Evolutionary conservation across 1,140 invertebrate species (phyloP).

Genomic region (Psix sp.): DNA sequence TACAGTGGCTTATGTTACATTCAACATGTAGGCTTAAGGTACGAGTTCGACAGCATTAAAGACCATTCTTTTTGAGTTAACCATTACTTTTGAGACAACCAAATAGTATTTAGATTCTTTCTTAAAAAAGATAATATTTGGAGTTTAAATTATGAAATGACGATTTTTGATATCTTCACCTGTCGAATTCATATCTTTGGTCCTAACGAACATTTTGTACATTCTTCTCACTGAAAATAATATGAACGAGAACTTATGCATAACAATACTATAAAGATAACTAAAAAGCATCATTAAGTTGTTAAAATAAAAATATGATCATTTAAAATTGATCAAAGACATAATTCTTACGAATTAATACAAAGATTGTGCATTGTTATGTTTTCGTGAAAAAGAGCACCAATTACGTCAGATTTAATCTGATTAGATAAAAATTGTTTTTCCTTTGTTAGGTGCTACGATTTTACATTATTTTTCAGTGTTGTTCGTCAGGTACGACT

Average conservation of each 20-base stretch:
- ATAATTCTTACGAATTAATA: constrained; percentile 18
- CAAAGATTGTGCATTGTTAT: constrained; percentile 31
- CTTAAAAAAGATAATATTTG: no score
- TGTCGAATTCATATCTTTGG: constrained; percentile 9
- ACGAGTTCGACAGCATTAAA: constrained; percentile 18
- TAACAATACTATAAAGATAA: constrained; percentile 13
- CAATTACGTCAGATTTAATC: constrained; percentile 21
- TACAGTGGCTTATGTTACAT: constrained; percentile 74
- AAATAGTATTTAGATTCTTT: background rate
- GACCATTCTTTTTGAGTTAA: no score
- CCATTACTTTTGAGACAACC: background rate
- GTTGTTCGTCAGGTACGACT: constrained; percentile 33
- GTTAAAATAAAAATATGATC: constrained; percentile 4
- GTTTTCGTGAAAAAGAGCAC: constrained; percentile 9
- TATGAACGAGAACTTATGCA: constrained; percentile 22
- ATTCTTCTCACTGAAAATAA: constrained; percentile 43
- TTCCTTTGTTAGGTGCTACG: constrained; percentile 9
- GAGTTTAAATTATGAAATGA: no score
- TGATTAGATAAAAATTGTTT: constrained; percentile 2
- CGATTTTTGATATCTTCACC: background rate
- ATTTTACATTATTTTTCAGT: constrained; percentile 54
- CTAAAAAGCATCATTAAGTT: constrained; percentile 12
- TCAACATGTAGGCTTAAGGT: constrained; percentile 41
- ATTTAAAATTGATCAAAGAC: constrained; percentile 17
- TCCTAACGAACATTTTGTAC: constrained; percentile 53